phyloP scores from a whole-genome alignment of 1,140 invertebrate species.

The Trichonephila inaurata region DNA sequence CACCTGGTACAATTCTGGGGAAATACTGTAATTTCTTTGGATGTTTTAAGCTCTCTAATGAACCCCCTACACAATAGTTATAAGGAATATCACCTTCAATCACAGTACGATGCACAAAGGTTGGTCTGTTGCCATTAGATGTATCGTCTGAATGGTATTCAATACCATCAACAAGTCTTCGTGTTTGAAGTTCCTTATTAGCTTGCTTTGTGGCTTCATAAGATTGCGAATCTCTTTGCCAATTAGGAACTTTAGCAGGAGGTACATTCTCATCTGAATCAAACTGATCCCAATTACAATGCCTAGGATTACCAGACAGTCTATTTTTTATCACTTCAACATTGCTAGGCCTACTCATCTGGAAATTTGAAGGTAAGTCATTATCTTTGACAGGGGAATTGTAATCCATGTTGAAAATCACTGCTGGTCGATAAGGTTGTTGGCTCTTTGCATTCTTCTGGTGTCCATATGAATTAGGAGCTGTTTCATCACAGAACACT shows the following conservation, averaged over 20 bases:
- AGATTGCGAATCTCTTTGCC: conserved; percentile 44
- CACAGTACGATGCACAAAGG: background rate
- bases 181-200: background rate
- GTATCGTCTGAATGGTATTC: conserved; percentile 62
- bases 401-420: conserved; percentile 60
- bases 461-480: conserved; percentile 51
- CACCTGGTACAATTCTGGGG: conserved; percentile 59
- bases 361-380: conserved; percentile 47
- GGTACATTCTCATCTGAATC: conserved; percentile 62
- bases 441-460: conserved; percentile 50
- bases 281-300: conserved; percentile 64
- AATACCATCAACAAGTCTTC: background rate
- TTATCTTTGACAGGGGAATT: background rate
- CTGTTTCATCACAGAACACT: conserved; percentile 52
- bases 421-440: conserved; percentile 37
- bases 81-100: conserved; percentile 50
- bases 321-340: conserved; percentile 69
- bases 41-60: conserved; percentile 69
- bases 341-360: conserved; percentile 37
- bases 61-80: conserved; percentile 66
- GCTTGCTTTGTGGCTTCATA: conserved; percentile 39
- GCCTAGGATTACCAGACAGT: conserved; percentile 56
- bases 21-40: conserved; percentile 54
- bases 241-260: conserved; percentile 68
- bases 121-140: conserved; percentile 62